These are phyloP conservation scores for Diglossa cyanea DNA, from an alignment of 2,797 vertebrate species.

Conservation along the genomic window DNA sequence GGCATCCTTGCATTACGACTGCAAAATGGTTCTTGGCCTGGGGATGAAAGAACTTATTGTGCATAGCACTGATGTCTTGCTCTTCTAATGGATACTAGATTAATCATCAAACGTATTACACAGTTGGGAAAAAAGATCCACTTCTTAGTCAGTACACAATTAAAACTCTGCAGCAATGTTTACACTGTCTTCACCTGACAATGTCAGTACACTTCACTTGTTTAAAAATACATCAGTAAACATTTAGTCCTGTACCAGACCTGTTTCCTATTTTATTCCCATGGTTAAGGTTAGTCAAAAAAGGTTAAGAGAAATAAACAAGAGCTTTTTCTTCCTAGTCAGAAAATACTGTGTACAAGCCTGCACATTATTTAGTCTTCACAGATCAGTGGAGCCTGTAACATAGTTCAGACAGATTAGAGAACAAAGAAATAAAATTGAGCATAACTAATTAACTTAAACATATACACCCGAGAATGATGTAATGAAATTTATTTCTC, in stretches of 20 bases:
- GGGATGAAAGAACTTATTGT: conserved; percentile 22
- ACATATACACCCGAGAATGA: conserved; percentile 27
- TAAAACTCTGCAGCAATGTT: not conserved
- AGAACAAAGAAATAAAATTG: conserved; percentile 54
- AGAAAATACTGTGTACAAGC: not conserved
- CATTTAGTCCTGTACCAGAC: not conserved
- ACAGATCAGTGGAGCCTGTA: conserved; percentile 42
- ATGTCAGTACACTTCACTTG: not conserved
- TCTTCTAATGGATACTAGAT: conserved; percentile 21
- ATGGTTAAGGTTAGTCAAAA: not conserved
- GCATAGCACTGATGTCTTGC: not conserved
- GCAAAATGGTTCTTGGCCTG: conserved; percentile 20
- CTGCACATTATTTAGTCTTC: conserved; percentile 53
- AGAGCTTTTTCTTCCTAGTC: not conserved
- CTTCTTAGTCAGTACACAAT: conserved; percentile 10
- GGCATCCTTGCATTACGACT: conserved; percentile 9
- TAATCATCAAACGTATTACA: conserved; percentile 7
- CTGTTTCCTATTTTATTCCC: not conserved
- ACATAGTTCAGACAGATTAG: conserved; percentile 46
- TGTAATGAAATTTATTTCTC: conserved; percentile 38
- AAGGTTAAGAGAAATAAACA: conserved; percentile 41
- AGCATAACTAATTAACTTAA: conserved; percentile 53
- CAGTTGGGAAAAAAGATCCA: not conserved
- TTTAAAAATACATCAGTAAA: conserved; percentile 30
- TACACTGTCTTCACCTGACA: not conserved